phyloP scores from a whole-genome alignment of 2,113 vertebrate genomes.

The Elgaria multicarinata region DNA sequence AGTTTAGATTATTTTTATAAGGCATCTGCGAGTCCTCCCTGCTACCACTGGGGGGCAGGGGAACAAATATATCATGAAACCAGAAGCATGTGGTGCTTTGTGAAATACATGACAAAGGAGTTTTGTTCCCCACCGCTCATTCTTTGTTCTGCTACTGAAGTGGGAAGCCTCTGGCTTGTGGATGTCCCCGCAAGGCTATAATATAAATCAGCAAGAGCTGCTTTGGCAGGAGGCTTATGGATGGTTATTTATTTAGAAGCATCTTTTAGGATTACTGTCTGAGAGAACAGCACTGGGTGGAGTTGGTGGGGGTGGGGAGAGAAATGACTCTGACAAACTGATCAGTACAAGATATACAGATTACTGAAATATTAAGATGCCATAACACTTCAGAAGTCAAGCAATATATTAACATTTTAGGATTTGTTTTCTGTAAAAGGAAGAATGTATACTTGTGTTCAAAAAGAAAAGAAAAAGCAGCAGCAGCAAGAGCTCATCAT shows the following conservation, averaged over 20 bases:
- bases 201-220: not conserved
- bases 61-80: not conserved
- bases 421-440: not conserved
- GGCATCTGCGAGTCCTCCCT: not conserved
- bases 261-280: not conserved
- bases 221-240: not conserved
- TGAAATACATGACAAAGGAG: not conserved
- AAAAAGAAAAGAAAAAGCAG: not conserved
- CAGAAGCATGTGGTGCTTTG: not conserved
- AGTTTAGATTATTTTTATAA: not conserved
- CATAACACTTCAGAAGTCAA: not conserved
- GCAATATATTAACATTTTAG: accelerated
- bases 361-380: not conserved
- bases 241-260: not conserved
- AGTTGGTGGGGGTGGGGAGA: not conserved
- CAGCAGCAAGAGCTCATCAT: too few species aligned
- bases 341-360: not conserved
- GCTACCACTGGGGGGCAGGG: constrained; percentile 5
- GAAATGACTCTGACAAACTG: not conserved
- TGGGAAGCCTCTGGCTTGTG: not conserved
- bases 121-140: not conserved
- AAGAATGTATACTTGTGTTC: not conserved
- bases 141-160: constrained; percentile 15
- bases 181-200: not conserved
- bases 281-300: not conserved